Base-by-base conservation (phyloP, 2,888 invertebrate genomes). In the Coleophora deauratella region DNA sequence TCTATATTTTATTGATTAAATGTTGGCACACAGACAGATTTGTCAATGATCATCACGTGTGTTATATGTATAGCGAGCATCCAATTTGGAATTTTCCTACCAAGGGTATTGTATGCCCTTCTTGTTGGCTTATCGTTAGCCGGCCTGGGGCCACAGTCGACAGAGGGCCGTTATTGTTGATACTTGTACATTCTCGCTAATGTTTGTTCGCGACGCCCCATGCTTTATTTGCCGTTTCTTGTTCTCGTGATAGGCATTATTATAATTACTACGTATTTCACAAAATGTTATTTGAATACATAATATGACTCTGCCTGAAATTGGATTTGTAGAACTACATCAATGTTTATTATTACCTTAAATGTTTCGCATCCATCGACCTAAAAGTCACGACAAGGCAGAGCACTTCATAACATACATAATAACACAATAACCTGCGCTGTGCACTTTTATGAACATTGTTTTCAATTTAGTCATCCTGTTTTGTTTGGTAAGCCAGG, bases 101-200 rank as follows among this genome's bases (percentile, higher is more conserved):
- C 31, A 36, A 11, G 28, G 9, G n/a, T n/a, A 28, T 11, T 35
- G 40, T 35, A 30, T 35, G 31, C 35, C 30, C 35, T 28, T 15
- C 27, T 21, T 28, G n/a, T 41, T 41, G 32, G 37, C 33, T 37
- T 41, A 41, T 41, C 41, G 41, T 41, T 41, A 41, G 33, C 35
- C 27, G 21, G 21, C 21, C 21, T 4, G 21, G 21, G 21, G 27
- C 37, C 11, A 9, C 15, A 12, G 27, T 37, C 28, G 27, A 27
- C 12, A 37, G 27, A 27, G 7, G 28, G 11, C 9, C 15, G 28
- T 11, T 30, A 37, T 37, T 37, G 27, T 37, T 30, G 37, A n/a
- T 28, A 10, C 27, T 28, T 9, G 28, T 37, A 11, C 8, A 11
- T 37, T 27, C 27, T 37, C 30, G 9, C 2, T 8, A 35, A 35